Conservation (phyloP, 64 coral and sea anemone genomes). For the Actinia equina region DNA sequence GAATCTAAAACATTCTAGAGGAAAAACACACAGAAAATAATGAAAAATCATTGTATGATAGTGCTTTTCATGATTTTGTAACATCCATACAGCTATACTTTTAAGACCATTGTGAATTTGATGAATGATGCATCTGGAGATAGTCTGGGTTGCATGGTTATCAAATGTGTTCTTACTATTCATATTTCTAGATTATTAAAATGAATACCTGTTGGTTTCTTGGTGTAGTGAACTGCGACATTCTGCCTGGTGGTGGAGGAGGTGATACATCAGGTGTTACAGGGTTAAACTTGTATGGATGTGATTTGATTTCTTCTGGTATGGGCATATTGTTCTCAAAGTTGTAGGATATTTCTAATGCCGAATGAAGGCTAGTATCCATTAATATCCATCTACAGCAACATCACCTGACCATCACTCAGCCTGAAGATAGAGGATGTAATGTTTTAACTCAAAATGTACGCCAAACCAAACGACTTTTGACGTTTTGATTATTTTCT, state of each 20-base stretch:
- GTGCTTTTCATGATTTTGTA: no score
- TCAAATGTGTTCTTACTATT: no score
- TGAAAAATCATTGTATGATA: background rate
- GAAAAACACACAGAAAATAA: background rate
- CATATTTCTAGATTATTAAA: background rate
- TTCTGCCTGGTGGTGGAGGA: constrained; percentile 19
- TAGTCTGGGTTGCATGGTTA: no score
- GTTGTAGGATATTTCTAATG: background rate
- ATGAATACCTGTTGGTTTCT: background rate
- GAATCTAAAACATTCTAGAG: constrained; percentile 6
- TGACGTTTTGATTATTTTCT: no score
- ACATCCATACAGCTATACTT: no score
- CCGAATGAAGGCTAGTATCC: constrained; percentile 33
- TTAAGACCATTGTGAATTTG: no score
- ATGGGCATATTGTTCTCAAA: constrained; percentile 45
- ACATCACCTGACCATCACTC: background rate
- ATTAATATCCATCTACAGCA: background rate
- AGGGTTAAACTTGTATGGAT: constrained; percentile 58
- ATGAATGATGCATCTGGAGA: no score
- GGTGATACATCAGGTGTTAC: constrained; percentile 89
- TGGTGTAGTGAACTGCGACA: constrained; percentile 18
- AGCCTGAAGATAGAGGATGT: background rate
- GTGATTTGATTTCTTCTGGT: constrained; percentile 60
- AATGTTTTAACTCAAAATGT: no score
- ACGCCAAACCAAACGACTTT: background rate